phyloP scores from a whole-genome alignment of 2,797 vertebrate genomes.

The Craterocephalus amniculus region DNA sequence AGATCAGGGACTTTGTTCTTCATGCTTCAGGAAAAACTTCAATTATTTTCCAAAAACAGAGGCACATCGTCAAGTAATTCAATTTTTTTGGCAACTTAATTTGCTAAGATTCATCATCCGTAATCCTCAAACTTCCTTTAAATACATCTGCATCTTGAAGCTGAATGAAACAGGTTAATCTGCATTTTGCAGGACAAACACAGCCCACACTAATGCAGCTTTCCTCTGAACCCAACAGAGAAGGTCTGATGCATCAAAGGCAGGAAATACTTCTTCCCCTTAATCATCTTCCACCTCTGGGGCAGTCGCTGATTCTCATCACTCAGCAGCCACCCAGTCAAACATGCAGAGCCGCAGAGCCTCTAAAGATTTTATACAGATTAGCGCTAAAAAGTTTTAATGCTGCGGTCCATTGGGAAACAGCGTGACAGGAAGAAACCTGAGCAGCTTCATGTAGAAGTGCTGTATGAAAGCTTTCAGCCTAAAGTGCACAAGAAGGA shows the following conservation, averaged over 20 bases:
- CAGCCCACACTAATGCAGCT: not conserved
- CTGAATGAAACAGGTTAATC: not conserved
- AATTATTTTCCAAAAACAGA: not conserved
- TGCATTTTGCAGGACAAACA: not conserved
- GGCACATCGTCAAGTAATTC: not conserved
- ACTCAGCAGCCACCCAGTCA: slow-evolving; percentile 33
- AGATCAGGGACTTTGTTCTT: not conserved
- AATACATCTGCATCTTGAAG: slow-evolving; percentile 2
- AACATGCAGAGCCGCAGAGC: slow-evolving; percentile 2
- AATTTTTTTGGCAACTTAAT: not conserved
- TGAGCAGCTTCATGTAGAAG: slow-evolving; percentile 8
- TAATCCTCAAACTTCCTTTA: not conserved
- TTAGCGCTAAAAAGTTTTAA: slow-evolving; percentile 28
- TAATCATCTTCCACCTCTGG: slow-evolving; percentile 47
- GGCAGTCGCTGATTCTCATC: slow-evolving; percentile 42
- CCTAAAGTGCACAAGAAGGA: slow-evolving; percentile 15
- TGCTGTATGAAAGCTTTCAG: slow-evolving; percentile 26
- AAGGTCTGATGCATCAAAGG: slow-evolving; percentile 42
- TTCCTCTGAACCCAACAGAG: slow-evolving; percentile 18
- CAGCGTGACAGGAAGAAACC: slow-evolving; percentile 21
- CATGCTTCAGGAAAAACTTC: not conserved
- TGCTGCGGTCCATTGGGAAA: slow-evolving; percentile 2
- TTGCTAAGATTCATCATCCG: not conserved
- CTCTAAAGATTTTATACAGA: slow-evolving; percentile 28
- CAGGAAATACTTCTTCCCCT: slow-evolving; percentile 61